Conservation (phyloP, 2,113 vertebrate species). For the Thamnophis sirtalis region DNA sequence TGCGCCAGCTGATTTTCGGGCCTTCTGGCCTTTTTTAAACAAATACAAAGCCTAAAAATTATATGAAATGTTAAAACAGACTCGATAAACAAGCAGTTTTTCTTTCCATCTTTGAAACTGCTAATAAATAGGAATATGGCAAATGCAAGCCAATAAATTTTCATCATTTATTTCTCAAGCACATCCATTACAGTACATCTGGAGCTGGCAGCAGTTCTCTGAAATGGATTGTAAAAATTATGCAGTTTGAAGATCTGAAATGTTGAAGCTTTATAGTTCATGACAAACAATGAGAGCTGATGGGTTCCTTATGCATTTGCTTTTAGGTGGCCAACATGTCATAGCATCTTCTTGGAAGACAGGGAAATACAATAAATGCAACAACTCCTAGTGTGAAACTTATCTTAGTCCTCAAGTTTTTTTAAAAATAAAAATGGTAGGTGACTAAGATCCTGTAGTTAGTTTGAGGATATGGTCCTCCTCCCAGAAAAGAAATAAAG, state of each 20-base stretch:
- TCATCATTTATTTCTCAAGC: neutral
- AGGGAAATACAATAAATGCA: neutral
- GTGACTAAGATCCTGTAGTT: neutral
- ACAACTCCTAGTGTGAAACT: neutral
- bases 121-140: neutral
- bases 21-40: neutral
- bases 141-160: neutral
- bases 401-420: neutral
- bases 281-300: neutral
- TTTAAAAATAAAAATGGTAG: neutral
- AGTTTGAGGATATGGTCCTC: neutral
- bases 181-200: neutral
- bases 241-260: neutral
- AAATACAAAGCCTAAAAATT: neutral
- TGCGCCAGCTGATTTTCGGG: too few relatives aligned
- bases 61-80: neutral
- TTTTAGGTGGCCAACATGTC: neutral
- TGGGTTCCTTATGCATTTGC: neutral
- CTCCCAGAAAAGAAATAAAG: neutral
- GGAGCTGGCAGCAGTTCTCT: neutral
- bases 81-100: neutral
- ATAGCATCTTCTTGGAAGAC: neutral
- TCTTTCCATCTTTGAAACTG: neutral
- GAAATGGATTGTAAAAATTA: slow-evolving; percentile 2
- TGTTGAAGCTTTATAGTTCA: neutral